Evolutionary conservation across 2,113 vertebrate genomes (phyloP), one percentile per base, ranked within the genome.

Genomic region (Butastur rufipennis): DNA sequence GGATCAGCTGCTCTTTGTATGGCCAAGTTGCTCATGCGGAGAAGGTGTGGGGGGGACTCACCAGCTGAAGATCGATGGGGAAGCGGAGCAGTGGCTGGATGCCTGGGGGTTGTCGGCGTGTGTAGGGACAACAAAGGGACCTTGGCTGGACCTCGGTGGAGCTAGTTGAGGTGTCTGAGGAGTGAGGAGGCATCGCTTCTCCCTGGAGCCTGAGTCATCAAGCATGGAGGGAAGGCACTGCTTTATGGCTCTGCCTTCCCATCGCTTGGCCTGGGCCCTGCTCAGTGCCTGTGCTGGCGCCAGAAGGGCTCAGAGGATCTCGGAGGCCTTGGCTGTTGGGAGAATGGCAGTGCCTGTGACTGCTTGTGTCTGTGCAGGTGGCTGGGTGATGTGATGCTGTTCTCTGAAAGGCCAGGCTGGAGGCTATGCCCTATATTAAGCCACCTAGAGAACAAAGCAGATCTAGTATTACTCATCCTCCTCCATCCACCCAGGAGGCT

Each of bases 61-160:
- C 45, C 81, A 63, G 22, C 34, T 79, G 67, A 70, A 89, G 81
- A 65, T 29, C 50, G 85, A 82, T 95, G 85, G 96, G 88, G 79
- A 97, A 95, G 42, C 23, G 18, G 89, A 96, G 92, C 43, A 20
- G 92, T 84, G 86, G 68, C 89, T 93, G 95, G 87, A 97, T 96
- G 96, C 91, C 94, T 97, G 92, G 62, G 90, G 90, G 82, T 82
- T 97, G 89, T 94, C n/a, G 42, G 67, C 19, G 52, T 80, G 80
- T 0, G 23, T 43, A 67, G 47, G 56, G 56, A n/a, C 56, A 40
- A 63, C 81, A 82, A 61, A 94, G 52, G 29, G 59, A 42, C 71
- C 20, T 85, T 78, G 77, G 50, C 88, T 66, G 85, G 26, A 43
- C 68, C 78, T 63, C 5, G 7, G 42, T 59, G 68, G 82, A 82